Conservation (phyloP, 30 jellyfish, hydroid and myxozoan species). For the Hydractinia symbiolongicarpus region DNA sequence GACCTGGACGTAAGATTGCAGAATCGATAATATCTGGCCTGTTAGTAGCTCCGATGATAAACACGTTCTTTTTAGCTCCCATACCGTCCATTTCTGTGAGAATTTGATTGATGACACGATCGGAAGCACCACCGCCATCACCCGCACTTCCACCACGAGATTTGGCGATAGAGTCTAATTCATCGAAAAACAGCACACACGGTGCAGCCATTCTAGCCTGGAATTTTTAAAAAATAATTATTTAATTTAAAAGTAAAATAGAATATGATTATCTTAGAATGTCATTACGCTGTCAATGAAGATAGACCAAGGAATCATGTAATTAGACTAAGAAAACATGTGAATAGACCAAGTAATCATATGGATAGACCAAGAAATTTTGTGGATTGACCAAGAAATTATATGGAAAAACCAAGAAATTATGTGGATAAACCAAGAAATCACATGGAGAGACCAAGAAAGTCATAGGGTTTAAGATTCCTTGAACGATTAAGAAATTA, state of each 20-base stretch:
- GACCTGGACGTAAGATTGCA: constrained; percentile 99
- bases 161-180: constrained; percentile 97
- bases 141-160: constrained; percentile 99
- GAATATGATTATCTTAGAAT: too few species aligned
- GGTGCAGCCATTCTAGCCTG: constrained; percentile 99
- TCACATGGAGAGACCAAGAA: too few species aligned
- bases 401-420: not conserved
- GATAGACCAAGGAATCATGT: not conserved
- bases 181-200: constrained; percentile 98
- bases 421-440: not conserved
- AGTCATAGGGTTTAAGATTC: not conserved
- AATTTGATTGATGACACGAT: constrained; percentile 98
- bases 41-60: constrained; percentile 99
- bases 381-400: not conserved
- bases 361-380: too few species aligned
- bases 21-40: constrained; percentile 99
- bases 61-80: constrained; percentile 99
- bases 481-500: not conserved
- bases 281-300: too few species aligned
- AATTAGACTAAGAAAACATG: not conserved
- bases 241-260: too few species aligned
- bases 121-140: constrained; percentile 99
- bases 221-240: not conserved
- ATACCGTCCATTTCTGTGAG: constrained; percentile 99
- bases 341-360: not conserved